Evolutionary conservation across 2,113 vertebrate genomes (phyloP), one percentile per base, ranked within the genome.

Genomic region (Brevimyrus niger): DNA sequence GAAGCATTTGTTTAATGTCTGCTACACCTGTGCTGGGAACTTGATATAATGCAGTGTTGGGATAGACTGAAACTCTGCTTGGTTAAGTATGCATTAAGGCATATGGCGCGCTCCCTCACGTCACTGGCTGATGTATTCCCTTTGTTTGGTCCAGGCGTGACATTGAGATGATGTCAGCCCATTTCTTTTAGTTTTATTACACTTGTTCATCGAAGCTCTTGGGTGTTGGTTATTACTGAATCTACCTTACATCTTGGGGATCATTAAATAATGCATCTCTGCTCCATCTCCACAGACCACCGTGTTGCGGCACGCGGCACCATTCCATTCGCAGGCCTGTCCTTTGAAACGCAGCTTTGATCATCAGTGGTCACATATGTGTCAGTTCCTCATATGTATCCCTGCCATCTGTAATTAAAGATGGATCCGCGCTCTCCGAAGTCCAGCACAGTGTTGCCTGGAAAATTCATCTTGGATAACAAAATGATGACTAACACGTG

Each of bases 261-360:
- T 88, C 27, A 2, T 89, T 82, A 44, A 90, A 90, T 69, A 87
- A 55, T 90, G 61, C 55, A 80, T 87, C 65, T 53, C 10, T 1
- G 19, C 38, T 35, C 10, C 27, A 47, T 53, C 76, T n/a, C 76
- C 35, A 9, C 50, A 58, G 31, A 44, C 73, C 15, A 19, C 21
- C 4, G 53, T 21, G 21, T 27, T 87, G 50, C 31, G 4, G 48
- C 27, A 23, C 4, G 31, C 11, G 15, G 31, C 85, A 11, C n/a
- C 83, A 4, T 9, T 86, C n/a, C 47, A 17, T 2, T n/a, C n/a
- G 53, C 27, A 27, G 42, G 31, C 87, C 55, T 44, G 23, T 86
- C 48, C 27, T 44, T 85, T 50, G 13, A 44, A 85, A 85, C 6
- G 19, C 46, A 55, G 85, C 85, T 86, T 86, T 87, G 85, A 53